Base-by-base conservation (phyloP, 2,888 invertebrate species). In the Drosophila mulleri region DNA sequence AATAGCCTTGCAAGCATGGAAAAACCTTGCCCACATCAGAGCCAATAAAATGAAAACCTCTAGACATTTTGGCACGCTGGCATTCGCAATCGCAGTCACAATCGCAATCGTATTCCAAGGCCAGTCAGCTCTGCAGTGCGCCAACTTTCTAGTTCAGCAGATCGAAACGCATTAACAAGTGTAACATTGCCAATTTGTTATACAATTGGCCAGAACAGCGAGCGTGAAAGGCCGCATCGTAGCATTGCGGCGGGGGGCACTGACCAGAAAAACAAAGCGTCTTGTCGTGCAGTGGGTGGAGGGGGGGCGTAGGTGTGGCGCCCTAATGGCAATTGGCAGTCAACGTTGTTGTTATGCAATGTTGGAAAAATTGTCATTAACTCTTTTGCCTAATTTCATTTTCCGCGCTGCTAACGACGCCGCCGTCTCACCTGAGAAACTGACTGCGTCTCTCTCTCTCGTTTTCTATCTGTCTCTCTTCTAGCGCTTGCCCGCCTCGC, bases 141-240 rank as follows among this genome's bases (percentile, higher is more conserved):
- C 18, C 52, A 68, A 65, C 67, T 79, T 85, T 85, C 80, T 70
- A 65, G 85, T 70, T 65, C 77, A 82, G 70, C 83, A 83, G 78
- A 83, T 83, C 86, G 83, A 83, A 80, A 88, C 78, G 77, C 63
- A 73, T 59, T 84, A 87, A 82, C 87, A 87, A 83, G 88, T 85
- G 87, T 79, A 84, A 84, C 80, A 89, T 89, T 85, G 84, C 68
- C 87, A 81, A 87, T 84, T 88, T 77, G 79, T 77, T 79, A 81
- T 61, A 66, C 73, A 82, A 87, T 89, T 85, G 75, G 72, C 72
- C 66, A 85, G 85, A 87, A 87, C 87, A 77, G 64, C 77, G 47
- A 54, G 56, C 75, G 75, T 78, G 62, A 75, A 57, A 59, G 52
- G 64, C 41, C 48, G 64, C 35, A 29, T 47, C 32, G 32, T 52